Evolutionary conservation across 2,113 vertebrate species (phyloP).

Genomic region (Xyliphius kryptos): DNA sequence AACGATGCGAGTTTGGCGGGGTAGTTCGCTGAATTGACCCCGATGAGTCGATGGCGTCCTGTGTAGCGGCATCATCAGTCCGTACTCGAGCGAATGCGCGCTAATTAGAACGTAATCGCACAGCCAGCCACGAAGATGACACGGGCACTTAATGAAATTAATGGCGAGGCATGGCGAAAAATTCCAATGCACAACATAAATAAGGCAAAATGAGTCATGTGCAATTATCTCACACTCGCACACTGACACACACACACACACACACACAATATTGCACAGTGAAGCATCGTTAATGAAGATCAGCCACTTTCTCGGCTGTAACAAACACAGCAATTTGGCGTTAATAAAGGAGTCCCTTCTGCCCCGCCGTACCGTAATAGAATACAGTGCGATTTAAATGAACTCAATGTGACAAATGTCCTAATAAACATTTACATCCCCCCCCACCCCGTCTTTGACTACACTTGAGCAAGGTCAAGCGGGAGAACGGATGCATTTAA

Average conservation of each 20-base stretch:
- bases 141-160: conserved; percentile 37
- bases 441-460: conserved; percentile 19
- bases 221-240: conserved; percentile 38
- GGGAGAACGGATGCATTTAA: conserved; percentile 36
- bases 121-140: conserved; percentile 38
- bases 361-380: not conserved
- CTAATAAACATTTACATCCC: not conserved
- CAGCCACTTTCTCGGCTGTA: conserved; percentile 14
- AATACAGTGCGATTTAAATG: not conserved
- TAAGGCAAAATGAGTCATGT: conserved; percentile 36
- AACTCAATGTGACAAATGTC: conserved; percentile 8
- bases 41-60: not conserved
- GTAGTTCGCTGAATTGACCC: conserved; percentile 1
- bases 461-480: conserved; percentile 40
- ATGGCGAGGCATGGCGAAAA: conserved; percentile 37
- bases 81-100: conserved; percentile 48
- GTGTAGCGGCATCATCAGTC: conserved; percentile 41
- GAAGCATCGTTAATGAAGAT: conserved; percentile 47
- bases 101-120: conserved; percentile 45
- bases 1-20: not conserved
- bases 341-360: conserved; percentile 1
- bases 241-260: conserved; percentile 4
- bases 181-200: conserved; percentile 52
- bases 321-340: conserved; percentile 37
- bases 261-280: conserved; percentile 31